A percentile compares a stretch with the other conserved stretches of the same genome.
Conservation (phyloP, 2,797 vertebrate species). For the Brachymystax lenok region DNA sequence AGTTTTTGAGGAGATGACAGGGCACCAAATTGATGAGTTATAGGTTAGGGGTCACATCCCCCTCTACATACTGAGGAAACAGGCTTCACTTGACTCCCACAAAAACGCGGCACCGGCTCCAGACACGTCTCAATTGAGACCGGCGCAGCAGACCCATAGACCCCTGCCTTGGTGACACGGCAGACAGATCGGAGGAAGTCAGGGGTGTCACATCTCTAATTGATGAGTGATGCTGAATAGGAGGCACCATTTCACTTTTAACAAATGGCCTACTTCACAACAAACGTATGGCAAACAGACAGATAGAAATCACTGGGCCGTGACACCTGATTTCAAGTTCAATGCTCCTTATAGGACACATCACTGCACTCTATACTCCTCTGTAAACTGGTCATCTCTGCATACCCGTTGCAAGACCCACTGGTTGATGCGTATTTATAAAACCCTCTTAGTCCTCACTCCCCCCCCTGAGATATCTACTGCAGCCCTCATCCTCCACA, state of each 20-base stretch:
- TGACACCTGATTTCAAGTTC: conserved; percentile 48
- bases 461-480: no score
- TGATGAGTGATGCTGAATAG: conserved; percentile 68
- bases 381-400: no score
- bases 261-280: conserved; percentile 56
- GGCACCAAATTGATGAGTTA: conserved; percentile 70
- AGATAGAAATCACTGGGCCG: conserved; percentile 37
- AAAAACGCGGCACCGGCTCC: conserved; percentile 65
- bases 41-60: conserved; percentile 67
- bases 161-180: conserved; percentile 53
- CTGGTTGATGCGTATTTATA: no score
- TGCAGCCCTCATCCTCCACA: no score
- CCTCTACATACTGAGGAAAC: conserved; percentile 73
- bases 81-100: conserved; percentile 54
- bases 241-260: conserved; percentile 40
- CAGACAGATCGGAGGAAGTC: conserved; percentile 68
- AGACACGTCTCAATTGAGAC: conserved; percentile 60
- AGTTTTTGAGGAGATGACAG: conserved; percentile 60
- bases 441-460: no score
- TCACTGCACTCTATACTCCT: neutral
- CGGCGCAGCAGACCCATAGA: conserved; percentile 13
- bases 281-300: conserved; percentile 48
- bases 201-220: conserved; percentile 59
- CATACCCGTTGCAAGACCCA: no score
- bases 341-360: neutral